Percentiles rank a stretch among this genome's conserved stretches.
Conservation (phyloP, 2,888 invertebrate species). For the Acanthosepion lycidas region DNA sequence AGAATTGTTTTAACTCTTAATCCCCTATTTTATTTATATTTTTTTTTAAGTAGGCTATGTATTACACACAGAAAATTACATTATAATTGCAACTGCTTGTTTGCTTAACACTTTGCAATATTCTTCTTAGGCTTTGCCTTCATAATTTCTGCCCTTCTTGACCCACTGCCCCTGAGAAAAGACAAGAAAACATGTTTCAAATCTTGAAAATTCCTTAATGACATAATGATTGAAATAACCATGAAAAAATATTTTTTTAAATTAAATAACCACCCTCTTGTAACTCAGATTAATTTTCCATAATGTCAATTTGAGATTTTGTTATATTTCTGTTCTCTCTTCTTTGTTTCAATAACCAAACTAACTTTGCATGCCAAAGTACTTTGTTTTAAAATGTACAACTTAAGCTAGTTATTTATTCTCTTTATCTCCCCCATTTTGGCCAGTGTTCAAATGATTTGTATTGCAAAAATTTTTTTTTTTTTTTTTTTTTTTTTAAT, state of each 20-base stretch:
- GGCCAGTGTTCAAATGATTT: neutral
- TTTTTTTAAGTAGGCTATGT: neutral
- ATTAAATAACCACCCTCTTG: neutral
- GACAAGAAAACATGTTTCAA: neutral
- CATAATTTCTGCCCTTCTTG: neutral
- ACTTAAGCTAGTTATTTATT: neutral
- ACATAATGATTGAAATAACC: neutral
- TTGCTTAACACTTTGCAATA: neutral
- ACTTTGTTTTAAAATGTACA: neutral
- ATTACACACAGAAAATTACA: neutral
- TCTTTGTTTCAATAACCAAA: neutral
- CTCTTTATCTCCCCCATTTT: neutral
- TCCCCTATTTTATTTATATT: neutral
- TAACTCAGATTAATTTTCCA: neutral
- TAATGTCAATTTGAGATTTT: neutral
- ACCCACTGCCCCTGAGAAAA: neutral
- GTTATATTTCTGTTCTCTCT: neutral
- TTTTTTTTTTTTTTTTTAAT: neutral
- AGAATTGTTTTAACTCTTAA: neutral
- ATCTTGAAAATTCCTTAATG: neutral
- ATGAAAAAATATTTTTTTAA: neutral
- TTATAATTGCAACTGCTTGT: neutral
- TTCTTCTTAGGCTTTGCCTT: neutral
- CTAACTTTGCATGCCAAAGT: neutral
- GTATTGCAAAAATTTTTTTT: neutral